These are phyloP conservation scores for Drosophila buzzatii DNA, from an alignment of 2,888 invertebrate genomes.

Conservation along the genomic window DNA sequence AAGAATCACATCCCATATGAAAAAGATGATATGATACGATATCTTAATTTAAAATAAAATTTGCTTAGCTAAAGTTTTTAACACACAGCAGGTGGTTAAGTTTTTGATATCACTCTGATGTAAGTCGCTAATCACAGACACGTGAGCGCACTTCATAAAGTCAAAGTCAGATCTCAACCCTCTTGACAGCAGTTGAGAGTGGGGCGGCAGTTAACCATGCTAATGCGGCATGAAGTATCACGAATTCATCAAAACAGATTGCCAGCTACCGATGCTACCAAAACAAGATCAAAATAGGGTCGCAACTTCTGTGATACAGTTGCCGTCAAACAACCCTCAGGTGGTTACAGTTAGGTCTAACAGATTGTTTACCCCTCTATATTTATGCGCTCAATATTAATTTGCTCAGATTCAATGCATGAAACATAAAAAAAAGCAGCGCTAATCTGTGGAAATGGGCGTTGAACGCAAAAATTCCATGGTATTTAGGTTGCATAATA, in stretches of 20 bases:
- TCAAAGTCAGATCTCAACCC: conserved; percentile 38
- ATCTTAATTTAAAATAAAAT: conserved; percentile 1
- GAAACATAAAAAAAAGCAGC: conserved; percentile 29
- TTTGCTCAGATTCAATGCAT: conserved; percentile 32
- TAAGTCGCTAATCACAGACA: conserved; percentile 76
- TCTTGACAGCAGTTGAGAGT: neutral
- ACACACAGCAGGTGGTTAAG: conserved; percentile 66
- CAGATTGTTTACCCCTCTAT: conserved; percentile 3
- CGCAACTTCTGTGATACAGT: conserved; percentile 33
- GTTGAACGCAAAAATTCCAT: conserved; percentile 81
- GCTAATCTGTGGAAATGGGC: conserved; percentile 72
- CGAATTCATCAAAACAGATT: conserved; percentile 81
- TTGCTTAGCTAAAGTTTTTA: conserved; percentile 15
- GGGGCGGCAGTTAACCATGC: conserved; percentile 28
- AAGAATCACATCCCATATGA: neutral
- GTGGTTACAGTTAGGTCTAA: conserved; percentile 1
- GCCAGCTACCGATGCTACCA: conserved; percentile 44
- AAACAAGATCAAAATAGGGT: conserved; percentile 60
- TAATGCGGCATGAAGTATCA: conserved; percentile 83
- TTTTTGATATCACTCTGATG: conserved; percentile 15
- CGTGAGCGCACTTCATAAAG: conserved; percentile 75
- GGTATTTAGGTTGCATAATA: conserved; percentile 64
- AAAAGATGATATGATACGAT: neutral
- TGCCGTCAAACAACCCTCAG: conserved; percentile 37
- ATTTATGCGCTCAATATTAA: conserved; percentile 56